Base-by-base conservation (phyloP, 2,888 invertebrate genomes). In the Scaptomyza tumidula region DNA sequence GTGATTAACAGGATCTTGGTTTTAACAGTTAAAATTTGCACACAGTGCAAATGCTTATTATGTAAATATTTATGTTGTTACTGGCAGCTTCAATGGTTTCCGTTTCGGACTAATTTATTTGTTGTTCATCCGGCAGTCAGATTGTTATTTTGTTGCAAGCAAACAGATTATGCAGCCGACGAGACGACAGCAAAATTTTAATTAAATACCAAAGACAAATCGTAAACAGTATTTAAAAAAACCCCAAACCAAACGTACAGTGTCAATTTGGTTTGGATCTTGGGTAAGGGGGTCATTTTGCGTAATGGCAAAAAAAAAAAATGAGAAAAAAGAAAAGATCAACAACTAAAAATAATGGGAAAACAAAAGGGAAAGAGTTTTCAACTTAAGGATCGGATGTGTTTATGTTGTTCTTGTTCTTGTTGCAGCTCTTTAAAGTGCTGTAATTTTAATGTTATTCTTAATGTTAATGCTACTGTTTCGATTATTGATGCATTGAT, bases 171-270 rank as follows among this genome's bases (percentile, higher is more conserved):
- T 33, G 43, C 58, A 27, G 19, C 41, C 41, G 46, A 52, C 16
- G 49, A 31, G 35, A 31, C 35, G 50, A 45, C 54, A 43, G 29
- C 35, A 62, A 50, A 56, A 52, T 44, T 55, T 31, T 7, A 29
- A 59, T 37, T 45, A 55, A 58, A 62, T 50, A 52, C 49, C 48
- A 75, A 66, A 39, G 45, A 55, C 49, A 66, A 65, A 65, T 19
- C 57, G 73, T 57, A 29, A 43, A 44, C n/a, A 14, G 54, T 73
- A 72, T 72, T 72, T 58, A 67, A 48, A 57, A 39, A 37, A 37
- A n/a, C n/a, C n/a, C n/a, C n/a, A n/a, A n/a, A 33, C 7, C 29
- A 52, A 37, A 48, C n/a, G 27, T 35, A 46, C 55, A 14, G 24
- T 33, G 9, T 35, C 48, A 35, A 48, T 35, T 9, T 29, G 29